Conservation (phyloP, 2,888 invertebrate species). For the Drosophila quinaria region DNA sequence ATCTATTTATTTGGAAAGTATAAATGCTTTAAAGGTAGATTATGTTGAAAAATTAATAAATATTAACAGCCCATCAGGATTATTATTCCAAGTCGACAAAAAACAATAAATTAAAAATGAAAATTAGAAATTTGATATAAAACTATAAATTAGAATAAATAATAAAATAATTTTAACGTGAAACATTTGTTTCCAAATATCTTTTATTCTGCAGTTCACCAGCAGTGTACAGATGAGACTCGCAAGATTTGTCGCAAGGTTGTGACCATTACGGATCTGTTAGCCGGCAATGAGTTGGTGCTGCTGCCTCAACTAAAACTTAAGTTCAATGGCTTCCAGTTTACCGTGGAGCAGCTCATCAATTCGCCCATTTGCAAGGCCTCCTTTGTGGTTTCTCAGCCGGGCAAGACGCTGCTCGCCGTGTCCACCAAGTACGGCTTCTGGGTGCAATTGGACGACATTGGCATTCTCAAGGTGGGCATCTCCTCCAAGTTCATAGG, state of each 20-base stretch:
- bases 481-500: slow-evolving; percentile 88
- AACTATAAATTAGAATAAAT: too few relatives aligned
- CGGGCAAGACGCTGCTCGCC: slow-evolving; percentile 90
- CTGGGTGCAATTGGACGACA: slow-evolving; percentile 90
- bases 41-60: too few relatives aligned
- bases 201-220: slow-evolving; percentile 87
- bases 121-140: too few relatives aligned
- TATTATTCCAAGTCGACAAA: not conserved
- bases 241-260: slow-evolving; percentile 88
- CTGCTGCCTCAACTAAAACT: slow-evolving; percentile 88
- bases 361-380: slow-evolving; percentile 84
- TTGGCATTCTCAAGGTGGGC: slow-evolving; percentile 90
- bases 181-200: slow-evolving; percentile 71
- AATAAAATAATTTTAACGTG: too few relatives aligned
- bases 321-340: slow-evolving; percentile 89
- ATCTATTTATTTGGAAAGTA: too few relatives aligned
- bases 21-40: too few relatives aligned
- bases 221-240: slow-evolving; percentile 80
- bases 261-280: slow-evolving; percentile 88
- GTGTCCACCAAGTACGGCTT: slow-evolving; percentile 90
- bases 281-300: slow-evolving; percentile 86
- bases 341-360: slow-evolving; percentile 83
- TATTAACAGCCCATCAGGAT: not conserved
- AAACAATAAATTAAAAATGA: too few relatives aligned
- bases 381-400: slow-evolving; percentile 89